Conservation (phyloP, 2,888 invertebrate species). For the Sminthurides aquaticus region DNA sequence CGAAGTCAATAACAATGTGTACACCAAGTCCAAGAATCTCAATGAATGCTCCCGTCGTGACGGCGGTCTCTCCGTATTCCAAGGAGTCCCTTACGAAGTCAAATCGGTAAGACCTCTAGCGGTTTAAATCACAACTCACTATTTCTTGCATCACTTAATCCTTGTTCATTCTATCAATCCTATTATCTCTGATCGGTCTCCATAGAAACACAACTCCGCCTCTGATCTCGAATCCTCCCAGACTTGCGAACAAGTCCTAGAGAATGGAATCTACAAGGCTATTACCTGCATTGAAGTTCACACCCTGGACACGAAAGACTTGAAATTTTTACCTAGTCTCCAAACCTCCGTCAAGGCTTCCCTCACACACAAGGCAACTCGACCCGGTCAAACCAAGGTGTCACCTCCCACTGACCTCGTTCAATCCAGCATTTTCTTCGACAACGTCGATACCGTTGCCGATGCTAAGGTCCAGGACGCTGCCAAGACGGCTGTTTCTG, state of each 20-base stretch:
- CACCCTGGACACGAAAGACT: background rate
- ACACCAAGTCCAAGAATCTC: slow-evolving; percentile 16
- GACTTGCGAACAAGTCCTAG: slow-evolving; percentile 13
- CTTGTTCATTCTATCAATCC: too few relatives aligned
- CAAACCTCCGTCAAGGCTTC: slow-evolving; percentile 4
- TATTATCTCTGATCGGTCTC: background rate
- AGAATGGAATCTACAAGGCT: slow-evolving; percentile 13
- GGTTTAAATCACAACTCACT: background rate
- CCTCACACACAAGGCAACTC: background rate
- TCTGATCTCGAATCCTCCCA: slow-evolving; percentile 7
- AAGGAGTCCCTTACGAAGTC: slow-evolving; percentile 17
- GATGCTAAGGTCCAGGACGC: background rate
- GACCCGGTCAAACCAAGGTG: slow-evolving; percentile 1
- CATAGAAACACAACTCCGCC: slow-evolving; percentile 5
- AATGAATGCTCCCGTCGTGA: slow-evolving; percentile 13
- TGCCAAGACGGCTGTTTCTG: background rate
- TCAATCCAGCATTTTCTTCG: slow-evolving; percentile 14
- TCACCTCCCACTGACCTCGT: slow-evolving; percentile 4
- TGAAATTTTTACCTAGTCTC: background rate
- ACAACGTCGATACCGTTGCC: slow-evolving; percentile 3
- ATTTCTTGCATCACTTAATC: background rate
- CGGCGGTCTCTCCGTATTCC: slow-evolving; percentile 10
- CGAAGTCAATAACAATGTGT: background rate
- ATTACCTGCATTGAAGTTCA: slow-evolving; percentile 14
- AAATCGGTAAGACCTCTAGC: slow-evolving; percentile 14